Evolutionary conservation across 2,797 vertebrate genomes (phyloP), one percentile per base, ranked within the genome.

Genomic region (Anabacerthia variegaticeps): DNA sequence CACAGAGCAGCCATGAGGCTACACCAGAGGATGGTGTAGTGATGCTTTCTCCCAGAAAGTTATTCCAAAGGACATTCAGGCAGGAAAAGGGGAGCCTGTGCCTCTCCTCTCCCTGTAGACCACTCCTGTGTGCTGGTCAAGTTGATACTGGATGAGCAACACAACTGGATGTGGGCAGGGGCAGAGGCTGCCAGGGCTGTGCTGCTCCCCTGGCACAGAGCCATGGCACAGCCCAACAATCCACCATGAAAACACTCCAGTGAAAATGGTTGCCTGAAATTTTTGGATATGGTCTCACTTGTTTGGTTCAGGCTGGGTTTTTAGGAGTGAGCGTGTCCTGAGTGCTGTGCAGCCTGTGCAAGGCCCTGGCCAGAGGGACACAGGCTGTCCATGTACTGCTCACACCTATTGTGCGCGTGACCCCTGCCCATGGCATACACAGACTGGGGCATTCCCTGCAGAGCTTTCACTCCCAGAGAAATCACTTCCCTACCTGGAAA

Each of bases 261-360:
- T 28, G 24, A 39, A 49, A 80, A n/a, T 1, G 20, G 52, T 14
- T 72, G 68, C 48, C 48, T 43, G 22, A 14, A 21, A 27, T 55
- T n/a, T 22, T 51, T 23, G 4, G 26, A 2, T 12, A 2, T 1
- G 6, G 28, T 8, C 3, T 37, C 2, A 2, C 17, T n/a, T 10
- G 12, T 19, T 22, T 52, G 67, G 34, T 6, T 39, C 43, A 52
- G 52, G 34, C 76, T 73, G 71, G 34, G 28, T 63, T 15, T 49
- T 61, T 6, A 6, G 69, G n/a, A 28, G 44, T 0, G 2, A 43
- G 27, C 30, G 21, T n/a, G n/a, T 30, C 37, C 10, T 0, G 1
- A 9, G 37, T 15, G 49, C 37, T 24, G 26, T 4, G 1, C 27
- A 58, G 39, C 16, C 27, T 74, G 39, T 0, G 5, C 2, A 7